Percentiles rank a stretch among this genome's conserved stretches.
Evolutionary conservation across 2,797 vertebrate genomes (phyloP).

Genomic region (Anas acuta): DNA sequence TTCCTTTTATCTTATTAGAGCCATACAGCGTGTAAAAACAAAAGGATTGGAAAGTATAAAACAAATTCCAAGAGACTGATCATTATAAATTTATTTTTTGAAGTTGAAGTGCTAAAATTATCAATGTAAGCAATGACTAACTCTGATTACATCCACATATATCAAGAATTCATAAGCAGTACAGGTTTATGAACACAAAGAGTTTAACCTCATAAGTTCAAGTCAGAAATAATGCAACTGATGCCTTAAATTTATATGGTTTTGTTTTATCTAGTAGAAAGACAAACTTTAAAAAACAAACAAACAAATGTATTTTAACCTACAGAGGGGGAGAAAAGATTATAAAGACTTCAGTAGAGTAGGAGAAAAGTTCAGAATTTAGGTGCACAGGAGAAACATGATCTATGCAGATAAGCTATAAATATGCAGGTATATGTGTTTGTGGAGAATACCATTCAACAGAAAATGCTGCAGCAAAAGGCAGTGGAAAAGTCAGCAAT

Average conservation of each 20-base stretch:
- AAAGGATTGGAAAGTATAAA: conserved; percentile 17
- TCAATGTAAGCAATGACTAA: neutral
- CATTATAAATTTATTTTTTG: neutral
- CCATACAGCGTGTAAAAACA: conserved; percentile 21
- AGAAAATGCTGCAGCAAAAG: neutral
- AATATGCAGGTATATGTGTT: neutral
- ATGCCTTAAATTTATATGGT: neutral
- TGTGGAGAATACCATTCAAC: neutral
- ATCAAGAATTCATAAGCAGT: neutral
- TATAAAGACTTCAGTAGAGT: neutral
- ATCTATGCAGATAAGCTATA: neutral
- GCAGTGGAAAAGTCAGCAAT: neutral
- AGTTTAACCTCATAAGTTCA: neutral
- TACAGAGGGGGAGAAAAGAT: neutral
- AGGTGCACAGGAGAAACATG: neutral
- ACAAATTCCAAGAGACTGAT: conserved; percentile 31
- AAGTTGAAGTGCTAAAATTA: conserved; percentile 13
- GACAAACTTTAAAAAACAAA: neutral
- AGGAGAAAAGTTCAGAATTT: neutral
- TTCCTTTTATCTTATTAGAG: conserved; percentile 29
- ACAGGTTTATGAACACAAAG: neutral
- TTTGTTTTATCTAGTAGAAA: neutral
- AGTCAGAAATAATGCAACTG: neutral
- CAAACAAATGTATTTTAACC: neutral
- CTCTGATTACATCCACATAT: conserved; percentile 34